These are phyloP conservation scores for Oreohelix idahoensis DNA, from an alignment of 1,140 invertebrate genomes.

Conservation along the genomic window DNA sequence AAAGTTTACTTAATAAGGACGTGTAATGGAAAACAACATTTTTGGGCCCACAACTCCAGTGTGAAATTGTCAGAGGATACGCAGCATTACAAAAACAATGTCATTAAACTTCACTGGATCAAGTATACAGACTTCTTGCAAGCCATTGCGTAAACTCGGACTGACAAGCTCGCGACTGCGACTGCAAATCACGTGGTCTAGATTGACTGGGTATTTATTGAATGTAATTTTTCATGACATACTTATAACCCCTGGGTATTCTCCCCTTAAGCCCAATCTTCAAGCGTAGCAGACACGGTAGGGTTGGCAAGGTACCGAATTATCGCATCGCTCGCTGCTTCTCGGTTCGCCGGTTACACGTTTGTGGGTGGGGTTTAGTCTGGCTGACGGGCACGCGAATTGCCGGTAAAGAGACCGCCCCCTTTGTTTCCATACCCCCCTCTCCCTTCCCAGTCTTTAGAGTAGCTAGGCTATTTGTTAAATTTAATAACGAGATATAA, in stretches of 20 bases:
- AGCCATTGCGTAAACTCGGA: background rate
- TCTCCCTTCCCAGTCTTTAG: background rate
- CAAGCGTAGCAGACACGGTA: background rate
- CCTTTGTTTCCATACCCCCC: background rate
- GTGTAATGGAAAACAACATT: too few species aligned
- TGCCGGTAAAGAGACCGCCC: background rate
- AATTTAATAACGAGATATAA: too few species aligned
- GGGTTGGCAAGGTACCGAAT: background rate
- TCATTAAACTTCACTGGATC: background rate
- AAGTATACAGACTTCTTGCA: background rate
- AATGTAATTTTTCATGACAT: background rate
- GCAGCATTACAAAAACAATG: background rate
- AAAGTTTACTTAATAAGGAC: too few species aligned
- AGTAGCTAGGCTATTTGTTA: too few species aligned
- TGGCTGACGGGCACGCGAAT: slow-evolving; percentile 9
- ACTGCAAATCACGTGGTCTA: background rate
- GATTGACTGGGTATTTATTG: slow-evolving; percentile 12
- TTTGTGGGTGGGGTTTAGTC: slow-evolving; percentile 4
- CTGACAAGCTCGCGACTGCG: background rate
- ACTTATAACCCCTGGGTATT: background rate
- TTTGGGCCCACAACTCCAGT: too few species aligned
- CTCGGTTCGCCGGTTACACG: slow-evolving; percentile 6
- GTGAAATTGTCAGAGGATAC: background rate
- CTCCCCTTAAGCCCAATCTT: background rate
- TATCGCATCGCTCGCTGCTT: background rate